Conservation (phyloP, 2,797 vertebrate genomes). For the Pangasius larnaudii region DNA sequence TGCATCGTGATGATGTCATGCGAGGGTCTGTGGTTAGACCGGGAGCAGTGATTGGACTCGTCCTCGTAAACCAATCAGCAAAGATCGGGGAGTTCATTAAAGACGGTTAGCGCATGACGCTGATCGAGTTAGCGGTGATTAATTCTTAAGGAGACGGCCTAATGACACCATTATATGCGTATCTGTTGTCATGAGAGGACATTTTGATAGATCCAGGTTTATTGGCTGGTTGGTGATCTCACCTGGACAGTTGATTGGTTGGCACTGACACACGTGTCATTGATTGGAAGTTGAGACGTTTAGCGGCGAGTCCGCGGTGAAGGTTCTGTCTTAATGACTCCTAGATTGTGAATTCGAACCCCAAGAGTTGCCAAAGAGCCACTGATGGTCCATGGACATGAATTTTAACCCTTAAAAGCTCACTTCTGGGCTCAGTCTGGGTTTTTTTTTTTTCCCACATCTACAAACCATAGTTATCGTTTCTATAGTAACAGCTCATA, state of each 20-base stretch:
- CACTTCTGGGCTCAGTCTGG: not conserved
- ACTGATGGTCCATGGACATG: not conserved
- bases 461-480: not conserved
- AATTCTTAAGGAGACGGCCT: constrained; percentile 68
- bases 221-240: constrained; percentile 54
- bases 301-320: not conserved
- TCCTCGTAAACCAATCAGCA: constrained; percentile 53
- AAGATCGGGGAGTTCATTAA: constrained; percentile 64
- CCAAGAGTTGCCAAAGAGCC: not conserved
- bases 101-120: constrained; percentile 48
- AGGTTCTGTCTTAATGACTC: not conserved
- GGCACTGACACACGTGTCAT: not conserved
- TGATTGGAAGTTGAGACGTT: constrained; percentile 33
- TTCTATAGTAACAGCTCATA: not conserved
- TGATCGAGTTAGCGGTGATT: constrained; percentile 64
- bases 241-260: constrained; percentile 38
- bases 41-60: constrained; percentile 31
- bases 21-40: constrained; percentile 51
- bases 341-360: not conserved
- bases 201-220: constrained; percentile 33
- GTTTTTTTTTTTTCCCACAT: not conserved
- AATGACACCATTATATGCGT: constrained; percentile 54
- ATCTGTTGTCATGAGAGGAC: constrained; percentile 56
- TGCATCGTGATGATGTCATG: constrained; percentile 69
- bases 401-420: not conserved